Conservation (phyloP, 2,113 vertebrate species). For the Oncorhynchus clarkii region DNA sequence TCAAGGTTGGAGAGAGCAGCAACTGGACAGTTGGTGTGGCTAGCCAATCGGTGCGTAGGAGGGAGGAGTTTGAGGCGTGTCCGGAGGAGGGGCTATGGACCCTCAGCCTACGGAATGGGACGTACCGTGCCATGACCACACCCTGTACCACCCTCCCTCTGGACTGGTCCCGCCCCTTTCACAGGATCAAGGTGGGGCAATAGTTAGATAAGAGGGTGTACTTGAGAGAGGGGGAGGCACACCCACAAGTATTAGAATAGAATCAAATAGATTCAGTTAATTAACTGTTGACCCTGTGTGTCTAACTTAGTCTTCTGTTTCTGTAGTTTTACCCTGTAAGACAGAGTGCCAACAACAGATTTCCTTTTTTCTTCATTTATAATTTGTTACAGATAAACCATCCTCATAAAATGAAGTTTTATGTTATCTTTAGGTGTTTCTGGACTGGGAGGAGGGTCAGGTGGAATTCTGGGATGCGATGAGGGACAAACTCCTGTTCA, state of each 20-base stretch:
- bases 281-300: too few relatives aligned
- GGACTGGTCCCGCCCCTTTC: neutral
- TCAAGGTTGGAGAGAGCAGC: conserved; percentile 40
- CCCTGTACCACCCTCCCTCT: conserved; percentile 13
- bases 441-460: conserved; percentile 25
- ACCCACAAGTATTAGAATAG: too few relatives aligned
- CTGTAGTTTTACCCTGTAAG: too few relatives aligned
- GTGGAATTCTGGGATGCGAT: conserved; percentile 33
- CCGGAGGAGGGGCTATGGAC: conserved; percentile 47
- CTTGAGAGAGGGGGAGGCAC: too few relatives aligned
- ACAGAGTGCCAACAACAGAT: too few relatives aligned
- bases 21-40: conserved; percentile 52
- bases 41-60: conserved; percentile 7
- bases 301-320: too few relatives aligned
- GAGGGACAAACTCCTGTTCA: conserved; percentile 22
- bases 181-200: conserved; percentile 7
- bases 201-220: too few relatives aligned
- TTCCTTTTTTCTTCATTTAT: too few relatives aligned
- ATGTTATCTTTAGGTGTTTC: neutral
- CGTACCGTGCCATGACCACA: conserved; percentile 24
- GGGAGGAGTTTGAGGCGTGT: conserved; percentile 13
- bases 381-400: too few relatives aligned
- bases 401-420: too few relatives aligned
- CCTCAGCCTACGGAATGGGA: conserved; percentile 34
- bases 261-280: too few relatives aligned